A percentile compares a stretch with the other conserved stretches of the same genome.
Conservation (phyloP, 2,113 vertebrate genomes). For the Malurus alboscapulatus region DNA sequence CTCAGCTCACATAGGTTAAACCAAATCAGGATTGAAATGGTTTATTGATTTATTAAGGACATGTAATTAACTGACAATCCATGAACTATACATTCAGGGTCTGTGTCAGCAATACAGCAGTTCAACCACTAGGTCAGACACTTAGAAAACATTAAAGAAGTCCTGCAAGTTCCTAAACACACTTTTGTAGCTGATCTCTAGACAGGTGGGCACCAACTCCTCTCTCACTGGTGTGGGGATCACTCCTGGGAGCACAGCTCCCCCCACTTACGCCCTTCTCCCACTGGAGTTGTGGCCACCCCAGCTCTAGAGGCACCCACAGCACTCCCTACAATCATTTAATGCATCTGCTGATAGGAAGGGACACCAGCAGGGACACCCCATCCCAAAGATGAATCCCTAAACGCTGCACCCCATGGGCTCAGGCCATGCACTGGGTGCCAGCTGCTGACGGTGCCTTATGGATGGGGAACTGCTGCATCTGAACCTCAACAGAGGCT, state of each 20-base stretch:
- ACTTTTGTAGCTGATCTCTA: background rate
- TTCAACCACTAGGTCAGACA: background rate
- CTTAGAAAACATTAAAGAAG: background rate
- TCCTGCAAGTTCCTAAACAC: background rate
- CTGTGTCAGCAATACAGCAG: background rate
- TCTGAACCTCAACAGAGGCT: background rate
- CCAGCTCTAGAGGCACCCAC: background rate
- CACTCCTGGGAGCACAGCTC: background rate
- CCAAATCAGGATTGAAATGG: background rate
- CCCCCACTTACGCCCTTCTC: rapidly evolving
- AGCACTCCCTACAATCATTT: background rate
- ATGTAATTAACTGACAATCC: background rate
- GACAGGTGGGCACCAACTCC: rapidly evolving
- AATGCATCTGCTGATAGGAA: background rate
- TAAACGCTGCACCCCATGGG: background rate
- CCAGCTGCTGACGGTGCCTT: rapidly evolving
- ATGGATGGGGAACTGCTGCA: background rate
- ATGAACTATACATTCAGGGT: background rate
- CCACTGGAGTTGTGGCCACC: background rate
- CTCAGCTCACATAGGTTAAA: background rate
- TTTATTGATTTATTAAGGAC: slow-evolving; percentile 6
- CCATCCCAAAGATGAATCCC: background rate
- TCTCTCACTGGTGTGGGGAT: background rate
- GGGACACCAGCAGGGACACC: background rate
- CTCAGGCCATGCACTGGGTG: rapidly evolving